Percentiles rank a stretch among this genome's conserved stretches.
phyloP scores from a whole-genome alignment of 1,140 invertebrate species.

The Luehdorfia chinensis region DNA sequence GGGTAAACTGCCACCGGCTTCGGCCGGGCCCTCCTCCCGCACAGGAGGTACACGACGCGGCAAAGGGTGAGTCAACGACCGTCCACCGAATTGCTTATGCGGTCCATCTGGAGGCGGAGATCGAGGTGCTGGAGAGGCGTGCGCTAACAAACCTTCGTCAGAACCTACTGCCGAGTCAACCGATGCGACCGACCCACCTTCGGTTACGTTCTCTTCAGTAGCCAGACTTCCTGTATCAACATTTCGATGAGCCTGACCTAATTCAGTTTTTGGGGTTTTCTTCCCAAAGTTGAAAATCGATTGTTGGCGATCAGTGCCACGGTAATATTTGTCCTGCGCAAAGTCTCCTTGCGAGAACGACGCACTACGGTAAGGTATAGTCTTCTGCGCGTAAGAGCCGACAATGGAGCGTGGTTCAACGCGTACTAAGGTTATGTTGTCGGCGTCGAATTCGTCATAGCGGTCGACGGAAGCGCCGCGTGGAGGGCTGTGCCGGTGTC shows the following conservation, averaged over 20 bases:
- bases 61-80: slow-evolving; percentile 75
- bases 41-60: slow-evolving; percentile 66
- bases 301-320: slow-evolving; percentile 53
- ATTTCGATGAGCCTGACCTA: slow-evolving; percentile 20
- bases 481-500: slow-evolving; percentile 54
- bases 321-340: slow-evolving; percentile 67
- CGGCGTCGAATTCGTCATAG: slow-evolving; percentile 61
- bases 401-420: slow-evolving; percentile 78
- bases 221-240: slow-evolving; percentile 33
- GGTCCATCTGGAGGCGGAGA: slow-evolving; percentile 60
- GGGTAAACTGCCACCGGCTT: slow-evolving; percentile 70
- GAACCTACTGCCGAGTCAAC: slow-evolving; percentile 80
- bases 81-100: slow-evolving; percentile 62
- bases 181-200: slow-evolving; percentile 76
- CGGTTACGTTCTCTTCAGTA: slow-evolving; percentile 57
- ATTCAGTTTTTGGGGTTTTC: slow-evolving; percentile 31
- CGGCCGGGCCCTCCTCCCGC: slow-evolving; percentile 48
- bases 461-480: slow-evolving; percentile 59
- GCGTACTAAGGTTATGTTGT: slow-evolving; percentile 70
- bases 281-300: slow-evolving; percentile 67
- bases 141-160: slow-evolving; percentile 74
- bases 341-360: slow-evolving; percentile 91
- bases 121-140: slow-evolving; percentile 63
- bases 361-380: slow-evolving; percentile 85
- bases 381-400: slow-evolving; percentile 78